Percentiles rank a stretch among this genome's conserved stretches.
Evolutionary conservation across 2,888 invertebrate species (phyloP).

Genomic region (Melinaea marsaeus): DNA sequence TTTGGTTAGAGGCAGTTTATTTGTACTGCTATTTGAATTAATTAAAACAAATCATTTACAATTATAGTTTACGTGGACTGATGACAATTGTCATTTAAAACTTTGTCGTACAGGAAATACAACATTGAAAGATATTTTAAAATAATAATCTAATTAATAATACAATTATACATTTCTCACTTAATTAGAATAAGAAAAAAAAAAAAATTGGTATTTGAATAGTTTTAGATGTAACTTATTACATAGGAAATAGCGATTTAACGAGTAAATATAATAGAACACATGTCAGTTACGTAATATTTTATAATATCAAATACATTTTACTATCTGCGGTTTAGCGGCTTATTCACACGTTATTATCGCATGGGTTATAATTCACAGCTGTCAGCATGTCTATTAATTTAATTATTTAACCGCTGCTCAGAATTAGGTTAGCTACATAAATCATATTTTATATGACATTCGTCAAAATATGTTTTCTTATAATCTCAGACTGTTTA

Average conservation of each 20-base stretch:
- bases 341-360: slow-evolving; percentile 25
- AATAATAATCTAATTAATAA: too few species aligned
- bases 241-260: too few species aligned
- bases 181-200: too few species aligned
- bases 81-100: neutral
- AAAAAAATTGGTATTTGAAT: too few species aligned
- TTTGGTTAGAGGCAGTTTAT: too few species aligned
- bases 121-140: too few species aligned
- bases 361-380: slow-evolving; percentile 25
- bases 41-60: neutral
- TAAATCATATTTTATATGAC: neutral
- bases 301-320: neutral
- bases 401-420: slow-evolving; percentile 24
- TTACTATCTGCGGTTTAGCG: slow-evolving; percentile 15
- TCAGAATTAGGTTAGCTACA: slow-evolving; percentile 15
- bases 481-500: too few species aligned
- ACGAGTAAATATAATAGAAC: neutral
- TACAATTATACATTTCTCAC: too few species aligned
- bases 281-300: neutral
- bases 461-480: neutral
- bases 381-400: slow-evolving; percentile 27
- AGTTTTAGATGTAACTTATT: too few species aligned
- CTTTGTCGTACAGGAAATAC: too few species aligned
- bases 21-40: too few species aligned
- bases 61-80: neutral